These are phyloP conservation scores for Turnix velox DNA, from an alignment of 2,113 vertebrate species.

Conservation along the genomic window DNA sequence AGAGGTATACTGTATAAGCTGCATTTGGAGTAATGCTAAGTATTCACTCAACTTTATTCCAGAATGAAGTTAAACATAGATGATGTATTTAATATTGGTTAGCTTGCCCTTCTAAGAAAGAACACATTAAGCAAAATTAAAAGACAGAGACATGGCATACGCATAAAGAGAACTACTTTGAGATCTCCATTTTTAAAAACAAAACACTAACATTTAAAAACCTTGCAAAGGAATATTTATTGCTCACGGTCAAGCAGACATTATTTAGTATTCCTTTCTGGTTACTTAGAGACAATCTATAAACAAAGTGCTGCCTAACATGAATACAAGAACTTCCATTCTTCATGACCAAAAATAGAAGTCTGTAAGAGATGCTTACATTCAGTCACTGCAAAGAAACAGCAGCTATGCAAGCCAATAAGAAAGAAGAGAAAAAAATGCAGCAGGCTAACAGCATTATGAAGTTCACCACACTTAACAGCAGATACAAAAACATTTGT, in stretches of 20 bases:
- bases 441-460: not conserved
- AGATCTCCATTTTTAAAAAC: not conserved
- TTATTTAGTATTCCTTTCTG: not conserved
- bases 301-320: not conserved
- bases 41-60: not conserved
- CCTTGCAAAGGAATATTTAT: accelerated
- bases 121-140: not conserved
- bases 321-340: not conserved
- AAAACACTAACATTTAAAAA: not conserved
- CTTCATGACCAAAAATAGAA: conserved; percentile 16
- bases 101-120: not conserved
- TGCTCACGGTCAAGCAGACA: not conserved
- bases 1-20: not conserved
- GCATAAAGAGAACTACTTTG: not conserved
- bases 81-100: not conserved
- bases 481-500: not conserved
- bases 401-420: not conserved
- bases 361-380: not conserved
- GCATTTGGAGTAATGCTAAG: not conserved
- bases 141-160: not conserved
- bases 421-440: accelerated
- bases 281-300: not conserved
- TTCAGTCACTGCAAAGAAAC: not conserved
- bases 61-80: not conserved
- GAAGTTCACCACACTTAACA: not conserved